A percentile compares a stretch with the other conserved stretches of the same genome.
These are phyloP conservation scores for Smithornis capensis DNA, from an alignment of 2,113 vertebrate species.

Conservation along the genomic window DNA sequence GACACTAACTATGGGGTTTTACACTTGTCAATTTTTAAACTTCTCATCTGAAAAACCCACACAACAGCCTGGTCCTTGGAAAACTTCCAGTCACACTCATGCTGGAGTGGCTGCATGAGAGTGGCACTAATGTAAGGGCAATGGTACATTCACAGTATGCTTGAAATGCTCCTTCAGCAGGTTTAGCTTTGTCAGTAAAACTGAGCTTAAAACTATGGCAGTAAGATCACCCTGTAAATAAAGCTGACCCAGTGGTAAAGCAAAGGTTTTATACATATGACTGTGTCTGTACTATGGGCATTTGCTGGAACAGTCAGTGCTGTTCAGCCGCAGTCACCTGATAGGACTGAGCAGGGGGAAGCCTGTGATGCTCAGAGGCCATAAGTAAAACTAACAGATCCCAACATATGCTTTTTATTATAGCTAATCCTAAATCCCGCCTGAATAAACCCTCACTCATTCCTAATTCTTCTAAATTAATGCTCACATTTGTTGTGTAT, in stretches of 20 bases:
- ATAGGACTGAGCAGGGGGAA: neutral
- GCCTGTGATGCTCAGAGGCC: neutral
- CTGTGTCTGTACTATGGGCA: neutral
- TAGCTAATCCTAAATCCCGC: neutral
- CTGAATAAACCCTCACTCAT: neutral
- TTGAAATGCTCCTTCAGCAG: neutral
- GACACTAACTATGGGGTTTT: neutral
- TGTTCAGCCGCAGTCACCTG: rapidly evolving
- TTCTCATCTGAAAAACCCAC: neutral
- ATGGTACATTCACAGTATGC: neutral
- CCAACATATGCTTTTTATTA: neutral
- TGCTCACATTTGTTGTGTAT: neutral
- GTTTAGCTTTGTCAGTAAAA: neutral
- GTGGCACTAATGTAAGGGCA: neutral
- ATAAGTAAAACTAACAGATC: neutral
- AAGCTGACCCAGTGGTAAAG: neutral
- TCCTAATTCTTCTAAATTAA: neutral
- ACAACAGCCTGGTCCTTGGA: neutral
- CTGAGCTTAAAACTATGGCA: neutral
- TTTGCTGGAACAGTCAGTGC: neutral
- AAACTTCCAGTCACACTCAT: neutral
- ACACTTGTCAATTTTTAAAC: neutral
- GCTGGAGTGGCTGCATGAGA: no score
- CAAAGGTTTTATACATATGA: neutral
- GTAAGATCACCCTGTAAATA: neutral